Evolutionary conservation across 1,140 invertebrate genomes (phyloP).

Genomic region (Rhagoletis pomonella): DNA sequence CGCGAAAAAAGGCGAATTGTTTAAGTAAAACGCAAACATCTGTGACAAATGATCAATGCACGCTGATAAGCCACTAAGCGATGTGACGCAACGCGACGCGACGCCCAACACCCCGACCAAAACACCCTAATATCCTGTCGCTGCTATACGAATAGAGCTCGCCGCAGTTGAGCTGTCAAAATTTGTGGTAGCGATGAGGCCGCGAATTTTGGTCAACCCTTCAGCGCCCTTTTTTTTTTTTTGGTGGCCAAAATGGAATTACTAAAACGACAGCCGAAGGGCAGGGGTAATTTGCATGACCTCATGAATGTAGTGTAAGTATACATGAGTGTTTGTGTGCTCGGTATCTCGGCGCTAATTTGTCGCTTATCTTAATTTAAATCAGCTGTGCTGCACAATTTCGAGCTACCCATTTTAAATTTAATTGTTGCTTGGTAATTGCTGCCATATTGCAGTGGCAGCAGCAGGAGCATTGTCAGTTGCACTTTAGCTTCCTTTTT

Average conservation of each 20-base stretch:
- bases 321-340: neutral
- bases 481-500: neutral
- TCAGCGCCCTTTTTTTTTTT: slow-evolving; percentile 10
- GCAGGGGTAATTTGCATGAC: slow-evolving; percentile 47
- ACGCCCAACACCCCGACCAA: neutral
- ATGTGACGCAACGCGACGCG: slow-evolving; percentile 1
- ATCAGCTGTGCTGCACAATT: slow-evolving; percentile 30
- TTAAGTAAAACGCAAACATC: slow-evolving; percentile 56
- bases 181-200: slow-evolving; percentile 38
- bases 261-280: neutral
- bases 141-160: neutral
- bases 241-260: slow-evolving; percentile 14
- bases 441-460: neutral
- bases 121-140: slow-evolving; percentile 23
- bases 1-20: too few species aligned
- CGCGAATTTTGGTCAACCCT: slow-evolving; percentile 51
- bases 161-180: slow-evolving; percentile 13
- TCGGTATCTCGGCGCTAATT: slow-evolving; percentile 57
- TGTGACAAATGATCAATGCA: slow-evolving; percentile 60
- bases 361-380: slow-evolving; percentile 58
- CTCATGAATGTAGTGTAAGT: slow-evolving; percentile 15
- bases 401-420: slow-evolving; percentile 20
- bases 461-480: neutral
- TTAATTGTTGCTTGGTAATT: slow-evolving; percentile 53
- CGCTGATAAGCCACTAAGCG: slow-evolving; percentile 55